These are phyloP conservation scores for Drosophila insularis DNA, from an alignment of 1,140 invertebrate species.

Conservation along the genomic window DNA sequence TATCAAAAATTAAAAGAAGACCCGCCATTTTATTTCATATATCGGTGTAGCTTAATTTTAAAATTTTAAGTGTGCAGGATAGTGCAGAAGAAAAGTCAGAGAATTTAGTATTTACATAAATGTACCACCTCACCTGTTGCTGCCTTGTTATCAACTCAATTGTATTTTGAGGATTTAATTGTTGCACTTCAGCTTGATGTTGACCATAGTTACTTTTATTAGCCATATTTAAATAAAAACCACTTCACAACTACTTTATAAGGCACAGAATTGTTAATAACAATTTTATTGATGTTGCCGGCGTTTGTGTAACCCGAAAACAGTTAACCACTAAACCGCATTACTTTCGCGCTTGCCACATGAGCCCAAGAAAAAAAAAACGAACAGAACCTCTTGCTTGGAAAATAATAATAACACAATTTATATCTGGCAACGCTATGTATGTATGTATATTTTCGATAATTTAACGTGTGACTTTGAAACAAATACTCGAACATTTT, in stretches of 20 bases:
- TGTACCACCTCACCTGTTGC: slow-evolving; percentile 61
- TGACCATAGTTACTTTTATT: slow-evolving; percentile 7
- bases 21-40: not conserved
- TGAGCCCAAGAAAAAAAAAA: not conserved
- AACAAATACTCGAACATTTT: too few relatives aligned
- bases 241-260: slow-evolving; percentile 41
- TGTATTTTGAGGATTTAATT: slow-evolving; percentile 51
- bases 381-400: not conserved
- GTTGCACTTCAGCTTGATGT: slow-evolving; percentile 47
- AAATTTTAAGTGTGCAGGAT: not conserved
- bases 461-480: too few relatives aligned
- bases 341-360: not conserved
- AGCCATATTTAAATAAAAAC: slow-evolving; percentile 38
- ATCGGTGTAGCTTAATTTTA: not conserved
- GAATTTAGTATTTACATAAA: not conserved
- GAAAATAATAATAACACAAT: not conserved
- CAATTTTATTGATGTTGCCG: slow-evolving; percentile 24
- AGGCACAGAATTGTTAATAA: slow-evolving; percentile 18
- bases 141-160: slow-evolving; percentile 57
- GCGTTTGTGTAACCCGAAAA: slow-evolving; percentile 16
- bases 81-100: slow-evolving; percentile 1
- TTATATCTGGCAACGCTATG: too few relatives aligned
- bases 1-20: too few relatives aligned
- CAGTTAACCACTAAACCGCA: not conserved
- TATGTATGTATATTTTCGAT: too few relatives aligned